Percentiles rank a stretch among this genome's conserved stretches.
phyloP scores from a whole-genome alignment of 2,113 vertebrate genomes.

The Coracopsis vasa region DNA sequence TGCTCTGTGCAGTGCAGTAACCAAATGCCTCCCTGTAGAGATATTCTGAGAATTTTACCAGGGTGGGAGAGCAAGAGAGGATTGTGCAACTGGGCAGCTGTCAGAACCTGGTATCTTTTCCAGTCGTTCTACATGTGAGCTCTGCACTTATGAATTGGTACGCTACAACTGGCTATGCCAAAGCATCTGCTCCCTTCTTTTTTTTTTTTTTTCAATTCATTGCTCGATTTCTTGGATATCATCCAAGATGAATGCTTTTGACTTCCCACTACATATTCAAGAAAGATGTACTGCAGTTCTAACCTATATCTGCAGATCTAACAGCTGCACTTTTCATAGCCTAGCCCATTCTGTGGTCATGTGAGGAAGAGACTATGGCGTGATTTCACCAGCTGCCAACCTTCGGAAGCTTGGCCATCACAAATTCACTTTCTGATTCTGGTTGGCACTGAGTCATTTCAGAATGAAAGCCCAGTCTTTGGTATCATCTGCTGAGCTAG shows the following conservation, averaged over 20 bases:
- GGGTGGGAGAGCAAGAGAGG: not conserved
- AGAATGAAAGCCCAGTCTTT: not conserved
- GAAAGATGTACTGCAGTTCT: not conserved
- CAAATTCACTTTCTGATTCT: not conserved
- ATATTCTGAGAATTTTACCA: not conserved
- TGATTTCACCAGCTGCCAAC: not conserved
- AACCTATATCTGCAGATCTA: not conserved
- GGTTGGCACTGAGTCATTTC: not conserved
- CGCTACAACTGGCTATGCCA: accelerated
- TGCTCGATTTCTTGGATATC: not conserved
- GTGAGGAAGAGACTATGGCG: not conserved
- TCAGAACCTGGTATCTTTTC: not conserved
- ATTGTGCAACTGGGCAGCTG: not conserved
- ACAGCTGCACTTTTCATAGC: not conserved
- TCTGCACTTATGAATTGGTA: accelerated
- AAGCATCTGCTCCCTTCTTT: not conserved
- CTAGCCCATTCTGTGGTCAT: not conserved
- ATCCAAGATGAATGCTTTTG: not conserved
- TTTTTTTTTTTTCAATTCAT: not conserved
- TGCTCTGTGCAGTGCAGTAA: not conserved
- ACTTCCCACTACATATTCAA: not conserved
- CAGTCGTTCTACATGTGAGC: accelerated
- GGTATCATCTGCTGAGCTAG: not conserved
- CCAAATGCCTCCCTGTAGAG: not conserved
- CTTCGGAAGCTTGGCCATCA: not conserved